Percentiles rank a stretch among this genome's conserved stretches.
Evolutionary conservation across 2,888 invertebrate species (phyloP).

Genomic region (Plagiodera versicolora): DNA sequence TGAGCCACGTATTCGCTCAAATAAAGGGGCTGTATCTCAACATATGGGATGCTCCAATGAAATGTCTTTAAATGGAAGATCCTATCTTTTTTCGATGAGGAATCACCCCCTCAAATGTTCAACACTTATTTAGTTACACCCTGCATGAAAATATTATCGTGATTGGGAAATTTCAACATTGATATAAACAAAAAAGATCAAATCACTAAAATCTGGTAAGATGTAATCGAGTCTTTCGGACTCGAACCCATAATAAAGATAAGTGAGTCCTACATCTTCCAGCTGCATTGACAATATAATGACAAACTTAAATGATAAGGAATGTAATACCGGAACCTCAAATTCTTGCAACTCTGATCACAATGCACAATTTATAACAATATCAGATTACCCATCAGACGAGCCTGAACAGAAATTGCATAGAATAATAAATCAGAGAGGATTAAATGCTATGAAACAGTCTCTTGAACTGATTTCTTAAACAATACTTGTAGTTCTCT

Average conservation of each 20-base stretch:
- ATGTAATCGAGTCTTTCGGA: conserved; percentile 6
- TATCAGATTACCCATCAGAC: background rate
- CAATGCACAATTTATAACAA: conserved; percentile 4
- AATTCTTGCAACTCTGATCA: conserved; percentile 4
- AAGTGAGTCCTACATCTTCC: conserved; percentile 1
- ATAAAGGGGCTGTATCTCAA: too few relatives aligned
- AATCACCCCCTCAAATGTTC: too few relatives aligned
- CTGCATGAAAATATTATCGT: conserved; percentile 4
- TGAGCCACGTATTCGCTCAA: too few relatives aligned
- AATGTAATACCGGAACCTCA: background rate
- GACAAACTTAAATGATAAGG: background rate
- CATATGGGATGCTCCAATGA: too few relatives aligned
- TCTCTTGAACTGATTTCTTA: conserved; percentile 3
- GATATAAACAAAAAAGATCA: background rate
- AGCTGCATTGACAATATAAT: conserved; percentile 4
- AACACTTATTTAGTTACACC: too few relatives aligned
- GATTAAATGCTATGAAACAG: conserved; percentile 7
- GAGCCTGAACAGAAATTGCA: background rate
- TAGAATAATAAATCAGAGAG: background rate
- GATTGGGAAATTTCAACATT: conserved; percentile 4
- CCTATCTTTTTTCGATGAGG: too few relatives aligned
- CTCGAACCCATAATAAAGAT: background rate
- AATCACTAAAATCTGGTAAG: background rate
- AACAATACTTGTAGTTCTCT: too few relatives aligned
- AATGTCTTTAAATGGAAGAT: too few relatives aligned